A percentile compares a stretch with the other conserved stretches of the same genome.
phyloP scores from a whole-genome alignment of 2,113 vertebrate species.

The Steatornis caripensis region DNA sequence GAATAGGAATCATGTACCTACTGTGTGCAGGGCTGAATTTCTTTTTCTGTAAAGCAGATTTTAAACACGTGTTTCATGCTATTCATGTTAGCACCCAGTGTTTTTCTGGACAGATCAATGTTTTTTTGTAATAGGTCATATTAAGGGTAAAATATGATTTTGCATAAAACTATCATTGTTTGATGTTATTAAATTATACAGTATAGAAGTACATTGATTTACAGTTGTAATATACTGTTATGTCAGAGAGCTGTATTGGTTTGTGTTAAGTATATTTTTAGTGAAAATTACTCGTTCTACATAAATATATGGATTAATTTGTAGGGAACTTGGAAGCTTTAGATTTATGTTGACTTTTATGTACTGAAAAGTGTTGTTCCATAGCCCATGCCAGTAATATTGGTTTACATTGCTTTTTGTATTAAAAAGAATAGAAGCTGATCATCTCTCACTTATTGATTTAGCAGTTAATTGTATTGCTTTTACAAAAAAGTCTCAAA shows the following conservation, averaged over 20 bases:
- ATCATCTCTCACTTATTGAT: constrained; percentile 25
- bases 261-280: constrained; percentile 15
- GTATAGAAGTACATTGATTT: not conserved
- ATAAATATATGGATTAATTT: not conserved
- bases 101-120: not conserved
- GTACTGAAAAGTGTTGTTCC: not conserved
- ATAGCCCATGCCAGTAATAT: not conserved
- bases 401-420: not conserved
- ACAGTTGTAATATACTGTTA: not conserved
- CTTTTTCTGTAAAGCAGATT: not conserved
- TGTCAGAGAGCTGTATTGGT: not conserved
- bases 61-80: not conserved
- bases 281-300: not conserved
- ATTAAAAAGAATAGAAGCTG: not conserved
- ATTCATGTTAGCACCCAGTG: not conserved
- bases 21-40: not conserved
- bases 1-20: accelerated
- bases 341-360: constrained; percentile 13
- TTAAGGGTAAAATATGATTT: not conserved
- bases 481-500: not conserved
- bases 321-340: not conserved
- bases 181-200: not conserved
- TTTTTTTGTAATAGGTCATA: not conserved
- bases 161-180: not conserved
- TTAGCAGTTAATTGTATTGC: constrained; percentile 21